A percentile compares a stretch with the other conserved stretches of the same genome.
These are phyloP conservation scores for Choloepus hoffmanni DNA, from an alignment of 2,113 vertebrate species.

Conservation along the genomic window DNA sequence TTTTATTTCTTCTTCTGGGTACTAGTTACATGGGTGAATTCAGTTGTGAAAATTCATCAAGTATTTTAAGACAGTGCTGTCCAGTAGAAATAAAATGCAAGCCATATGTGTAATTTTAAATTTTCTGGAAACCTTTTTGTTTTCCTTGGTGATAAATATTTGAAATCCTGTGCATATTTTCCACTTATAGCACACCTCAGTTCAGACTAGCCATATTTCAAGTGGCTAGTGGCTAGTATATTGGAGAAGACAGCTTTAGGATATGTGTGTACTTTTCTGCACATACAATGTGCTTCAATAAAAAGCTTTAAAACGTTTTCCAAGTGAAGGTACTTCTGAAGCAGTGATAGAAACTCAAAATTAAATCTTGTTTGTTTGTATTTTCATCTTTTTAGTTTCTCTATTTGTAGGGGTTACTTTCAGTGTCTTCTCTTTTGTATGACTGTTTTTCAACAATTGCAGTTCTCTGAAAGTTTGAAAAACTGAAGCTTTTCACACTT, in stretches of 20 bases:
- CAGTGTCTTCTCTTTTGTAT: neutral
- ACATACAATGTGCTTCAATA: neutral
- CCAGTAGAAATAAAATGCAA: neutral
- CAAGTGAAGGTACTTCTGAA: neutral
- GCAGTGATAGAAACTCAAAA: constrained; percentile 27
- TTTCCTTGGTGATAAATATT: neutral
- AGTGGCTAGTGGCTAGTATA: neutral
- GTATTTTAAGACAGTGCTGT: neutral
- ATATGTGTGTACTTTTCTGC: neutral
- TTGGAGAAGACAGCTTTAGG: neutral
- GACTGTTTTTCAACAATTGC: constrained; percentile 7
- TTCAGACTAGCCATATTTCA: neutral
- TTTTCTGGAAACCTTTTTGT: neutral
- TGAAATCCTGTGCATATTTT: neutral
- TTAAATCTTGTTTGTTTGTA: constrained; percentile 20
- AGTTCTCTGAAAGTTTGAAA: constrained; percentile 42
- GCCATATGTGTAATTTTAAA: neutral
- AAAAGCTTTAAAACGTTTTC: neutral
- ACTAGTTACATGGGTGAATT: neutral
- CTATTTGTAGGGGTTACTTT: constrained; percentile 25
- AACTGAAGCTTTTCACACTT: neutral
- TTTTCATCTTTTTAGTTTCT: constrained; percentile 53
- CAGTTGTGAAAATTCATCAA: constrained; percentile 3
- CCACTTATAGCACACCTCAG: neutral
- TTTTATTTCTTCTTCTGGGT: neutral